Base-by-base conservation (phyloP, 2,113 vertebrate species). In the Mastomys natalensis region DNA sequence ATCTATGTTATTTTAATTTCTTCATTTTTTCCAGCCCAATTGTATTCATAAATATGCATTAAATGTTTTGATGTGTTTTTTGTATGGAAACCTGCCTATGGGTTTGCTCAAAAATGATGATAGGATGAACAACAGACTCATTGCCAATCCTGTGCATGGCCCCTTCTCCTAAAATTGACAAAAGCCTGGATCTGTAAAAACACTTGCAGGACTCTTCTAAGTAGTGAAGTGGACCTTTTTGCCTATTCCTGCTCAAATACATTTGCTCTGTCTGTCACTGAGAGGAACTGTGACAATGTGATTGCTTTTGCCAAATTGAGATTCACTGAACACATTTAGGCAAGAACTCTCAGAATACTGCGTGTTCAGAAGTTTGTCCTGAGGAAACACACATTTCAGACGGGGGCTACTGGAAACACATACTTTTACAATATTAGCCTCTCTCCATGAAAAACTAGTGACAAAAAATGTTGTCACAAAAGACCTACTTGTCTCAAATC, bases 381-480 rank as follows among this genome's bases (percentile, higher is more conserved):
- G 77, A 78, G 40, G 26, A 37, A 73, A 76, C 34, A 60, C 19
- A n/a, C 10, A 70, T 82, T 96, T 89, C 66, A 68, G 81, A 62
- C 21, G 45, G 43, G 24, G 7, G 11, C 9, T 74, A 74, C 19
- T 2, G 1, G 34, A 89, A 84, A 13, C 58, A 80, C 34, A 29
- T 51, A n/a, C n/a, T 51, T 95, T 89, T 81, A 51, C 21, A 94
- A 92, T 88, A 89, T 73, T 76, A 97, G 31, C 48, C 31, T 78
- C 24, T 90, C 5, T 90, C 17, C 85, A 40, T 51, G 66, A 48
- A 91, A 37, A 48, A 91, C 21, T 51, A 58, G 91, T 60, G 85
- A 89, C 3, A 85, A 76, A 93, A 89, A 72, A 10, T 22, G 7
- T 80, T 92, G 7, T 68, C 17, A 17, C 40, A 87, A 95, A 95